Evolutionary conservation across 2,797 vertebrate genomes (phyloP), one percentile per base, ranked within the genome.

Genomic region (Spinibarbus caldwelli): DNA sequence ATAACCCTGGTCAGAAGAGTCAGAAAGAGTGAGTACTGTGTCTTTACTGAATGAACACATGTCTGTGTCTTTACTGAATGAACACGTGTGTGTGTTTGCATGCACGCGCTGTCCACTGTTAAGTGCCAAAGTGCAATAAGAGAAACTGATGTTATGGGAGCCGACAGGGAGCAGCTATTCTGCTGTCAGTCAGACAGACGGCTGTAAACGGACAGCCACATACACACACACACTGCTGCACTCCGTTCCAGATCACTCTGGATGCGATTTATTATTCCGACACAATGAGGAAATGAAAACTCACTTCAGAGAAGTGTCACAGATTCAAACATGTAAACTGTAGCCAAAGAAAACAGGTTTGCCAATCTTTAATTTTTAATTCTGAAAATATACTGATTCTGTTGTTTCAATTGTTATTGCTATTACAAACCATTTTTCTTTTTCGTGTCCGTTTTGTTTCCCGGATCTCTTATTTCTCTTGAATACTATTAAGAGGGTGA

Each of bases 121-220:
- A 77, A 86, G 82, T 88, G 82, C 64, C 75, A 49, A 67, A 15
- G 21, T 83, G 75, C 36, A 47, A 31, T 82, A 75, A 84, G 59
- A 80, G 52, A 41, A 72, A 86, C 76, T 86, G 86, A 92, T 87
- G 84, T 85, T 80, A 71, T 81, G 36, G 15, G 80, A 89, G 38
- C 87, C 66, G 85, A 90, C 91, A 90, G 92, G 86, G 90, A 91
- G 84, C 89, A 90, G 90, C 88, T 87, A 67, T 75, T 29, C 82
- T 3, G 83, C 87, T 84, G 34, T 93, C 91, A 90, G 6, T 73
- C 52, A 23, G 36, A 64, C 82, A 86, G 68, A 71, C 83, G 2
- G 68, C 85, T 86, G 78, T 86, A 84, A 89, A 88, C 62, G 70
- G 85, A 83, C 88, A 80, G 68, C 68, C 23, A 9, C 41, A 14